Evolutionary conservation across 2,888 invertebrate genomes (phyloP), one percentile per base, ranked within the genome.

Genomic region (Melanostoma mellinum): DNA sequence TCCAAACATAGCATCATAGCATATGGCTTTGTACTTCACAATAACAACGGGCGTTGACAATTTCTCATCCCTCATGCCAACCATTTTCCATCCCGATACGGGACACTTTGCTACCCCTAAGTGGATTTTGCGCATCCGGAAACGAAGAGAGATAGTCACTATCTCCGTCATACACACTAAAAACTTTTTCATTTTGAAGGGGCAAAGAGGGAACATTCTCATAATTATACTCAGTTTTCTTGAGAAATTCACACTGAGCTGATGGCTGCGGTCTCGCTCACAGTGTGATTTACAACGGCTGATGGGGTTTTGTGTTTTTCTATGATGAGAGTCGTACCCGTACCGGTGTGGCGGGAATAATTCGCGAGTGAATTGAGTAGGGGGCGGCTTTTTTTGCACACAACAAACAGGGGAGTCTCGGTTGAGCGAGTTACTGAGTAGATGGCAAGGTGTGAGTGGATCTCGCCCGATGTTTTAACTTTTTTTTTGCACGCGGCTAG

Each of bases 21-120:
- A 30, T 30, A 10, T 44, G 61, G 50, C 60, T 58, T 55, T 67
- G 44, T 56, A 68, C 46, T 20, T 1, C 20, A 20, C 52, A 55
- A 52, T 36, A 52, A 38, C 20, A 63, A 42, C 82, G 50, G 79
- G 84, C 79, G 79, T 38, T 75, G 65, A 79, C 84, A 61, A 78
- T 75, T 69, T 71, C 79, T 65, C 78, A 84, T 79, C 69, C 67
- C 77, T 52, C 40, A 48, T 69, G n/a, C 6, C 20, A 20, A 20
- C n/a, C 55, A 76, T 38, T 58, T 52, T 20, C 10, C 52, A 8
- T 9, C 6, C 60, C 63, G 56, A 52, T 4, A 30, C 33, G 42
- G 6, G 52, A 36, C 46, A 52, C 52, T 63, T 67, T 74, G 44
- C 84, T 84, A 84, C 84, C 84, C 84, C 84, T 84, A 84, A 71